Conservation (phyloP, 2,113 vertebrate genomes). For the Electrona antarctica region DNA sequence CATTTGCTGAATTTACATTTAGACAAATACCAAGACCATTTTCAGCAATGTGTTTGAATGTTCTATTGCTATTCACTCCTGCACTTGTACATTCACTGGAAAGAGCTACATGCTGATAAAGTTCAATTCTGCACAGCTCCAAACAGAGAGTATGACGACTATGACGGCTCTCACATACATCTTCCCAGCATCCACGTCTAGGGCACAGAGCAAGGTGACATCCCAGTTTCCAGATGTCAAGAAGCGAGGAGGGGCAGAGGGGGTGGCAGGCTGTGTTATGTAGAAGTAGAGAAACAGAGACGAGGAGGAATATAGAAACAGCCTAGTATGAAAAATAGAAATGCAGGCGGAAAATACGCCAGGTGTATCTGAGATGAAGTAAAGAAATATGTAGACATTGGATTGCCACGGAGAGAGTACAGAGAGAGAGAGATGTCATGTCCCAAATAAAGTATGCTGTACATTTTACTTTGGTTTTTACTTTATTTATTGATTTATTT, state of each 20-base stretch:
- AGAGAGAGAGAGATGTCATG: not conserved
- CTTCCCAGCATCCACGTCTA: constrained; percentile 77
- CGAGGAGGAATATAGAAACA: constrained; percentile 30
- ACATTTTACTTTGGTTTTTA: not conserved
- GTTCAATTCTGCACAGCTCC: constrained; percentile 5
- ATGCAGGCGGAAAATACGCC: constrained; percentile 22
- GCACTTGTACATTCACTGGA: constrained; percentile 17
- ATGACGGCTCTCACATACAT: constrained; percentile 72
- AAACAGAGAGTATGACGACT: constrained; percentile 1
- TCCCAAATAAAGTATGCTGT: not conserved
- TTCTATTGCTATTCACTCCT: not conserved
- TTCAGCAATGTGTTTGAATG: constrained; percentile 18
- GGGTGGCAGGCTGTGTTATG: constrained; percentile 66
- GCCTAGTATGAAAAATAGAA: not conserved
- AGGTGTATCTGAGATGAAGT: constrained; percentile 15
- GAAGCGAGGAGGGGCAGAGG: constrained; percentile 77
- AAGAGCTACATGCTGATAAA: constrained; percentile 13
- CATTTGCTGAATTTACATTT: constrained; percentile 3
- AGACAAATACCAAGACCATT: constrained; percentile 7
- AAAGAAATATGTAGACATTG: not conserved
- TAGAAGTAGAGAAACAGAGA: constrained; percentile 14
- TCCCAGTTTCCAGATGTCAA: constrained; percentile 87
- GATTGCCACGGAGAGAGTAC: not conserved
- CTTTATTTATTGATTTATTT: no score
- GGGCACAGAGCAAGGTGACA: constrained; percentile 78